These are phyloP conservation scores for Ceratoteleas bidentatus DNA, from an alignment of 1,140 invertebrate genomes.

Conservation along the genomic window DNA sequence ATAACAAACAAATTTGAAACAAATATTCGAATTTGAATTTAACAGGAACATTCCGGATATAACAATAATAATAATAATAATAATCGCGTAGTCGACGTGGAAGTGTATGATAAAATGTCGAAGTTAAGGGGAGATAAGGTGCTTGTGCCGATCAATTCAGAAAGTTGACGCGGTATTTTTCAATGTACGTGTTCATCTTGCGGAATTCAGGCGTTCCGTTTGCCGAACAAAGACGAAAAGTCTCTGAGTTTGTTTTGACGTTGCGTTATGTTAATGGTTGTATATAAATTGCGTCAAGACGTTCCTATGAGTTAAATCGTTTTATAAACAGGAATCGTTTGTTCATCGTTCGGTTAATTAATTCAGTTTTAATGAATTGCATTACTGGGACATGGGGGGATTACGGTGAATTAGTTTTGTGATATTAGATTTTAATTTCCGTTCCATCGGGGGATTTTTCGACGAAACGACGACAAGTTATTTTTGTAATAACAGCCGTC, in stretches of 20 bases:
- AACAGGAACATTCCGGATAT: too few species aligned
- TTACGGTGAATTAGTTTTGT: conserved; percentile 15
- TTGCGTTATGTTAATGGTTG: conserved; percentile 6
- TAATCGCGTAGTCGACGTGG: conserved; percentile 40
- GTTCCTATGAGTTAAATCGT: conserved; percentile 10
- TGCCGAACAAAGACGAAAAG: conserved; percentile 24
- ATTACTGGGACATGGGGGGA: neutral
- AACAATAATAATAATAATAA: too few species aligned
- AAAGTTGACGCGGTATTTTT: conserved; percentile 43
- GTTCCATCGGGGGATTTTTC: conserved; percentile 23
- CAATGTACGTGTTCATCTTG: conserved; percentile 33
- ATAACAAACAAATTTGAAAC: too few species aligned
- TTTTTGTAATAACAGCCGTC: conserved; percentile 22
- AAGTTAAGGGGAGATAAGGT: conserved; percentile 45
- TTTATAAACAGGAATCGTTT: neutral
- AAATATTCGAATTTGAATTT: too few species aligned
- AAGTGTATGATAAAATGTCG: conserved; percentile 67
- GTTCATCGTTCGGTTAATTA: conserved; percentile 1
- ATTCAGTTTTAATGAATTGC: conserved; percentile 14
- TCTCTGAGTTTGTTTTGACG: conserved; percentile 22
- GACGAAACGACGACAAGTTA: conserved; percentile 1
- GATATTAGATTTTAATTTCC: conserved; percentile 17
- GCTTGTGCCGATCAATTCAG: conserved; percentile 57
- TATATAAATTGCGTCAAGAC: conserved; percentile 32
- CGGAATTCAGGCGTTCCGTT: conserved; percentile 14